These are phyloP conservation scores for Drosophila mimica DNA, from an alignment of 2,888 invertebrate species.

Conservation along the genomic window DNA sequence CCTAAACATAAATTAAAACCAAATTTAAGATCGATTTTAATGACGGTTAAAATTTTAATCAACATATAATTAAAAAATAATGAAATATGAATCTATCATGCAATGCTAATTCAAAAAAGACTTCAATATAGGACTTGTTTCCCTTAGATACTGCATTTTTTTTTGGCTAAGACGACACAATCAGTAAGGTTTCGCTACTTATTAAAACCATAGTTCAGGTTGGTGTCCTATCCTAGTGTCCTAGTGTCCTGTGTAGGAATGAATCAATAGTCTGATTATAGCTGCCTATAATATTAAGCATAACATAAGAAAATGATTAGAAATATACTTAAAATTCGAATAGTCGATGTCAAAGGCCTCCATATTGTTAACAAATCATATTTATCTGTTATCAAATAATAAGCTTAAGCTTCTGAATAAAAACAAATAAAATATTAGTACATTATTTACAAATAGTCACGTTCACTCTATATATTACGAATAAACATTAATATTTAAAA, in stretches of 20 bases:
- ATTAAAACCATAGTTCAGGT: not conserved
- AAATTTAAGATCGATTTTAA: not conserved
- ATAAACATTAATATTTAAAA: not conserved
- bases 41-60: not conserved
- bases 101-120: too few species aligned
- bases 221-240: too few species aligned
- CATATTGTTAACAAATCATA: not conserved
- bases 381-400: not conserved
- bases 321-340: not conserved
- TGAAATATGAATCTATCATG: too few species aligned
- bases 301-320: not conserved
- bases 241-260: too few species aligned
- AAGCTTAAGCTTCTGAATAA: not conserved
- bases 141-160: not conserved
- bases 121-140: not conserved
- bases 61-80: not conserved
- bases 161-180: not conserved
- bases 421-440: not conserved
- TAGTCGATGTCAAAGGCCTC: not conserved
- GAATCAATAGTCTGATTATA: not conserved
- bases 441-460: not conserved
- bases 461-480: not conserved
- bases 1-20: not conserved
- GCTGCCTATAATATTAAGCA: fast-evolving
- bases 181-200: too few species aligned